Evolutionary conservation across 2,888 invertebrate genomes (phyloP), one percentile per base, ranked within the genome.

Genomic region (Drosophila greeni): DNA sequence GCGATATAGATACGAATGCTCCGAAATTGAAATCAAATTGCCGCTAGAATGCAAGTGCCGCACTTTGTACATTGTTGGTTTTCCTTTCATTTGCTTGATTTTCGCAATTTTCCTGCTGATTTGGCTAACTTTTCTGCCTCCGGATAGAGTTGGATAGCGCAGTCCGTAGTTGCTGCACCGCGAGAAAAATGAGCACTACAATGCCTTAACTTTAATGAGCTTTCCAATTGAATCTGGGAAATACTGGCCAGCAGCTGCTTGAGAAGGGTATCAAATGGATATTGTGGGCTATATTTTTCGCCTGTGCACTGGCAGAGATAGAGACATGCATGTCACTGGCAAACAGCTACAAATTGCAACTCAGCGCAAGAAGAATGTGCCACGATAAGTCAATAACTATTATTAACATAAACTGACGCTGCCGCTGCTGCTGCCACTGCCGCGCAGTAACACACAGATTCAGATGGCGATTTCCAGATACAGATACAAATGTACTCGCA

Each of bases 351-450:
- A 79, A 77, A 77, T 77, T 79, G 71, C 71, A 57, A 37, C 58
- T 51, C 69, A 47, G 36, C 42, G 42, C 57, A 57, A 56, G 57
- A 78, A 82, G 82, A 78, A 78, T 78, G 71, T 65, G 71, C 67
- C 77, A 71, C 66, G 77, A 78, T 81, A 82, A 78, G 75, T 82
- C 77, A 82, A 77, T 82, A 73, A 66, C 82, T 79, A 66, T 77
- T 73, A 82, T 77, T 82, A 73, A 68, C 55, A 49, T 39, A 70
- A 20, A 29, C 37, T 24, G 51, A 48, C 48, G 57, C n/a, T 58
- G 58, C 3, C 39, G 12, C 39, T 40, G 40, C 6, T 29, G 47
- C 9, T 58, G 40, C 12, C 33, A 47, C 8, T 58, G 58, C 56
- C 29, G 56, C 33, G 37, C 49, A 51, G 51, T 40, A 20, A 48